Evolutionary conservation across 2,113 vertebrate species (phyloP).

Genomic region (Setophaga petechia): DNA sequence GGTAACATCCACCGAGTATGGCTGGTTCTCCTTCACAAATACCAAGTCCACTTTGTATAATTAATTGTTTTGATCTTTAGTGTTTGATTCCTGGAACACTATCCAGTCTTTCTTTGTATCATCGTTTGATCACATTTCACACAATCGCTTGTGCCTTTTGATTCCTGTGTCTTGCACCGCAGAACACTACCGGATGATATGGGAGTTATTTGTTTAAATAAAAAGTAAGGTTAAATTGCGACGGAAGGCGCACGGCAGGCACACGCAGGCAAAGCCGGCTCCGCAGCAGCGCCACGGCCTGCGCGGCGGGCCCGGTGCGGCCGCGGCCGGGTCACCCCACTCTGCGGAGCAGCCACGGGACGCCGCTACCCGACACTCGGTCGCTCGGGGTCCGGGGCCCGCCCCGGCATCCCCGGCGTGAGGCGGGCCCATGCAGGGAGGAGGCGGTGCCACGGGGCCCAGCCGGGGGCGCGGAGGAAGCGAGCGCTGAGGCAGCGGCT

Average conservation of each 20-base stretch:
- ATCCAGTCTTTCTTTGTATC: neutral
- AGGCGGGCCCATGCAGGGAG: neutral
- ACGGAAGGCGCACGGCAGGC: neutral
- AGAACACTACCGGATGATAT: neutral
- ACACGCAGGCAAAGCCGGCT: accelerated
- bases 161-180: neutral
- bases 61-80: neutral
- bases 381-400: accelerated
- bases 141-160: neutral
- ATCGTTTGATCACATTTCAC: neutral
- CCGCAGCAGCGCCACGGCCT: accelerated
- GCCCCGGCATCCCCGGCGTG: accelerated
- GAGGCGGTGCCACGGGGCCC: neutral
- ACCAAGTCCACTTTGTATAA: neutral
- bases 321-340: accelerated
- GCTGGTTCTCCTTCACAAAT: neutral
- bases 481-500: accelerated
- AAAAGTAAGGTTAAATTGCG: neutral
- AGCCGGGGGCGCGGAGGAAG: accelerated
- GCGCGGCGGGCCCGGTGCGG: accelerated
- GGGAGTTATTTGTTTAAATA: neutral
- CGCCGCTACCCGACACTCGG: accelerated
- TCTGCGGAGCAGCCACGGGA: accelerated
- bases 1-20: neutral
- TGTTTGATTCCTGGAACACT: neutral